Evolutionary conservation across 1,140 invertebrate genomes (phyloP), one percentile per base, ranked within the genome.

Genomic region (Ooceraea biroi): DNA sequence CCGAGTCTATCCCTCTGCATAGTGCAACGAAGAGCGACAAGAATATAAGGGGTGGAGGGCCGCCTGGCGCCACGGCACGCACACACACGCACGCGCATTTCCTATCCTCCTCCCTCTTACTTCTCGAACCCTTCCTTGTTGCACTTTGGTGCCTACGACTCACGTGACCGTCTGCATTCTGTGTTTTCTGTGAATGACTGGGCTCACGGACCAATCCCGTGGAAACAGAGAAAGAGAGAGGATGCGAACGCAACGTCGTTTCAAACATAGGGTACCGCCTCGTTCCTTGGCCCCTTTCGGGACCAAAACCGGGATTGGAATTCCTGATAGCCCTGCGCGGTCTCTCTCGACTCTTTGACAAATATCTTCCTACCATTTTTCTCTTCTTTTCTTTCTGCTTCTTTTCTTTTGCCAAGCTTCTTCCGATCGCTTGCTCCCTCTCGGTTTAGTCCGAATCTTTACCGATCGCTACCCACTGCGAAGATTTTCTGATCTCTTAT

Each of bases 101-200:
- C 14, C 60, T 84, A 22, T 71, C 25, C 50, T 36, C 44, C 19
- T 58, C 44, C 44, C 30, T 19, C 55, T 44, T 27, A 22, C 50
- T 22, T n/a, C 12, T 41, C 46, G 14, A n/a, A 22, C 60, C 69
- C 77, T 66, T 82, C 52, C 68, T 44, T 52, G 85, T 36, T 12
- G 41, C 73, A 69, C 68, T 74, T 88, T 60, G 86, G 57, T 80
- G 36, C 52, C 86, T 73, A 78, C 58, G 58, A 69, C 78, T 86
- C 87, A 88, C 88, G 82, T 88, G 85, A 88, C 87, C 84, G 85
- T 88, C 88, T 89, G 88, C 87, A 89, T 89, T 89, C 87, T 89
- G 89, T 91, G 90, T 92, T 94, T 93, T 94, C 93, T 92, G 92
- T 94, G 93, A 94, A 94, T 94, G 93, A 94, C 93, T 93, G 87